A percentile compares a stretch with the other conserved stretches of the same genome.
phyloP scores from a whole-genome alignment of 2,113 vertebrate genomes.

The Cyprinodon tularosa region DNA sequence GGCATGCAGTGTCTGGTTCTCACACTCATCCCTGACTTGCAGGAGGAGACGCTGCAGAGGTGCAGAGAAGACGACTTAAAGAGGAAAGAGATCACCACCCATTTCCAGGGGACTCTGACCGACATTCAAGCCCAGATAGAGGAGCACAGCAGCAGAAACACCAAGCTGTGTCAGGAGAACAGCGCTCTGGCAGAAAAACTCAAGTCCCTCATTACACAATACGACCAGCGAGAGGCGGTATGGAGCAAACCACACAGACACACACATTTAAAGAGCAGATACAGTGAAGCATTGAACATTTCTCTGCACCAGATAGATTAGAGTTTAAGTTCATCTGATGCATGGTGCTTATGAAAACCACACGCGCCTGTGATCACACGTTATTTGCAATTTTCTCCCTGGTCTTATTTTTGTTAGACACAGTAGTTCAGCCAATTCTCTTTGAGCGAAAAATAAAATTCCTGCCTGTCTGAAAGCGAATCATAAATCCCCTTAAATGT shows the following conservation, averaged over 20 bases:
- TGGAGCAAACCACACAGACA: slow-evolving; percentile 36
- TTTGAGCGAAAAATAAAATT: slow-evolving; percentile 33
- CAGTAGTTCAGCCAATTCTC: slow-evolving; percentile 36
- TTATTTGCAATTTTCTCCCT: slow-evolving; percentile 31
- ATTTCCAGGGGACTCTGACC: slow-evolving; percentile 93
- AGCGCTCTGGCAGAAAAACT: slow-evolving; percentile 92
- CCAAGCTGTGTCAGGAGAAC: slow-evolving; percentile 96
- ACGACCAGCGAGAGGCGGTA: slow-evolving; percentile 96
- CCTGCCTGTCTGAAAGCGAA: slow-evolving; percentile 29
- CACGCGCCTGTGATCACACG: slow-evolving; percentile 23
- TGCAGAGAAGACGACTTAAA: slow-evolving; percentile 97
- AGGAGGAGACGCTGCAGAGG: slow-evolving; percentile 96
- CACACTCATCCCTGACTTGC: background rate
- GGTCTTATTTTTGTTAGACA: slow-evolving; percentile 36
- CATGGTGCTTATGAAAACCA: slow-evolving; percentile 10
- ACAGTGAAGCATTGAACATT: slow-evolving; percentile 3
- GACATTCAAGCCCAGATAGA: slow-evolving; percentile 98
- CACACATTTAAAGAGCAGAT: background rate
- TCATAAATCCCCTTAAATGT: slow-evolving; percentile 44
- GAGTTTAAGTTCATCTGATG: background rate
- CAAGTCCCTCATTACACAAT: slow-evolving; percentile 94
- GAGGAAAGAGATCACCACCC: slow-evolving; percentile 96
- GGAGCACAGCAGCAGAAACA: slow-evolving; percentile 94
- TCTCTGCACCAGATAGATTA: background rate
- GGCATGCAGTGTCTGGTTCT: background rate